Evolutionary conservation across 2,113 vertebrate species (phyloP).

Genomic region (Catharus fuscescens): DNA sequence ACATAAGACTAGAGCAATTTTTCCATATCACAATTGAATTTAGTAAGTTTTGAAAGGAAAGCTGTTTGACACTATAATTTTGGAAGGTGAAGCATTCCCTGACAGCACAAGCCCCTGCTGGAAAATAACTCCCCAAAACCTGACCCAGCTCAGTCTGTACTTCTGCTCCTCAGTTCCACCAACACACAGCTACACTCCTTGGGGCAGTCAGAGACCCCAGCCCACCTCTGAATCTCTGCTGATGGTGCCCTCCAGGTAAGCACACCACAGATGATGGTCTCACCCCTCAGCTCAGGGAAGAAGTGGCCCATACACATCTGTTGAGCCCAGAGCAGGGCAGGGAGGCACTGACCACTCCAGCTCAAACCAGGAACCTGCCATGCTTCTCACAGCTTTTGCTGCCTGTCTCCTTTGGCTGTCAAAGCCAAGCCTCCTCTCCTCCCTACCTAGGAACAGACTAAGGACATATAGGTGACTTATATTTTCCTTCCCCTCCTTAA

Average conservation of each 20-base stretch:
- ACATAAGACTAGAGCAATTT: accelerated
- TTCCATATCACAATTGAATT: background rate
- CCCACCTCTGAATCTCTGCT: accelerated
- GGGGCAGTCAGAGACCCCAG: background rate
- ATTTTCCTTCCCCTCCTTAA: background rate
- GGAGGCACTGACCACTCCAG: background rate
- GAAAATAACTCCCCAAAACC: no score
- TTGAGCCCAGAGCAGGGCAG: background rate
- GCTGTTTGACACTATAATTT: background rate
- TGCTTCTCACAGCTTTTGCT: background rate
- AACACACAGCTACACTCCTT: no score
- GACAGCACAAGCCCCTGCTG: background rate
- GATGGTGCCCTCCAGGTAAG: background rate
- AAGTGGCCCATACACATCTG: accelerated
- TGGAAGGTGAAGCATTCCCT: background rate
- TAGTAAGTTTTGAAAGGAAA: background rate
- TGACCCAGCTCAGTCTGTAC: accelerated
- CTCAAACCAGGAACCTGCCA: background rate
- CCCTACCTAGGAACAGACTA: background rate
- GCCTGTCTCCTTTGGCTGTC: background rate
- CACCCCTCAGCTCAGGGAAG: background rate
- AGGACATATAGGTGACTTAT: accelerated
- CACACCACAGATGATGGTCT: background rate
- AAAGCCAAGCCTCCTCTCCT: background rate
- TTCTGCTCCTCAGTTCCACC: background rate